These are phyloP conservation scores for Andrena haemorrhoa DNA, from an alignment of 2,888 invertebrate genomes.

Conservation along the genomic window DNA sequence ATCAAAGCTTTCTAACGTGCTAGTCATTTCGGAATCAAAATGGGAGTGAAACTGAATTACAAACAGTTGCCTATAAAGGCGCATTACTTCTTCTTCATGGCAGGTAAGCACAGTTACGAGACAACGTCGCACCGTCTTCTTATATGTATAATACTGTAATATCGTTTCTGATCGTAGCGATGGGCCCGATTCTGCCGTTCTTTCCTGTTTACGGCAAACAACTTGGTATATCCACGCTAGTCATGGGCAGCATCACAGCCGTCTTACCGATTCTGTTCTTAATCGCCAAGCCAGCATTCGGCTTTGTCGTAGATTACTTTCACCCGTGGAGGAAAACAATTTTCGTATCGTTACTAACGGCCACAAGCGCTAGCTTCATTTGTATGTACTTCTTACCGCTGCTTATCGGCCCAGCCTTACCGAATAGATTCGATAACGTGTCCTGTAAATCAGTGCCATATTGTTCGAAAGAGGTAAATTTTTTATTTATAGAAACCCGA, in stretches of 20 bases:
- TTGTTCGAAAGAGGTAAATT: conserved; percentile 56
- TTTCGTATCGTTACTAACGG: conserved; percentile 88
- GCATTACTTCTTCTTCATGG: conserved; percentile 95
- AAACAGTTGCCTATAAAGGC: conserved; percentile 92
- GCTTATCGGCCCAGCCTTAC: conserved; percentile 68
- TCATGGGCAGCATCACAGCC: conserved; percentile 92
- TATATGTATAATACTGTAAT: background rate
- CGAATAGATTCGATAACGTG: conserved; percentile 67
- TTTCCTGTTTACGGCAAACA: conserved; percentile 92
- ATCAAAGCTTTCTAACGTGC: background rate
- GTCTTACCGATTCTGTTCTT: conserved; percentile 92
- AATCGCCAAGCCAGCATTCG: conserved; percentile 91
- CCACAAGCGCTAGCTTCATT: conserved; percentile 90
- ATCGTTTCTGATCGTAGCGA: conserved; percentile 86
- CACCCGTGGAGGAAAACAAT: conserved; percentile 89
- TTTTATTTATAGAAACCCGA: background rate
- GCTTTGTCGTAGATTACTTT: conserved; percentile 91
- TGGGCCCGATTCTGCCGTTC: conserved; percentile 93
- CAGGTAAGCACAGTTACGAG: conserved; percentile 87
- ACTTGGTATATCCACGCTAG: conserved; percentile 90
- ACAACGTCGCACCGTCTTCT: background rate
- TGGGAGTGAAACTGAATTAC: conserved; percentile 88
- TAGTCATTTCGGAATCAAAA: background rate
- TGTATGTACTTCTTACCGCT: conserved; percentile 89
- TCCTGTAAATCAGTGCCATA: conserved; percentile 57